Base-by-base conservation (phyloP, 2,797 vertebrate species). In the Chrysocyon brachyurus region DNA sequence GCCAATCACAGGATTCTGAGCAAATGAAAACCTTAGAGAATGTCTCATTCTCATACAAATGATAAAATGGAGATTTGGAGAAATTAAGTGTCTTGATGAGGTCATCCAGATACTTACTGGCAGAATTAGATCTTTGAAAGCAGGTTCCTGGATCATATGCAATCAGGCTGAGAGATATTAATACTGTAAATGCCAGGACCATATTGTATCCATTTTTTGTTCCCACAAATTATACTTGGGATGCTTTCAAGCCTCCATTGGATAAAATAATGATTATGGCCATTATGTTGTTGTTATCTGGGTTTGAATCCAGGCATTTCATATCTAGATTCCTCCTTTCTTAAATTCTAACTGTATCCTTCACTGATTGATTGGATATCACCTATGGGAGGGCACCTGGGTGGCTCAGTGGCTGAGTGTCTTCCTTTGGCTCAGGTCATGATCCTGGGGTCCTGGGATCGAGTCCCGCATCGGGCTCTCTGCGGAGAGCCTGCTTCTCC, bases 31-130 rank as follows among this genome's bases (percentile, higher is more conserved):
- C 14, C 2, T 63, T 86, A 63, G 8, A 85, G 61, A 78, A 66
- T 81, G 6, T 40, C 8, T 85, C n/a, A 49, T 24, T 88, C 12
- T 81, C 88, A 82, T 33, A 91, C 4, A 91, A 63, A 73, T 82
- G 63, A 86, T 40, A 72, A 86, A 66, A 57, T 83, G 22, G 56
- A 64, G 36, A 79, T 78, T n/a, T 77, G 82, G 12, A 89, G 33
- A 89, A 92, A 75, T 61, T 61, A 91, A 77, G 16, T 91, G 46
- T 59, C n/a, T 59, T 77, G 75, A 9, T 93, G 57, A 93, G 19
- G 83, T 66, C 33, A 49, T 40, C 33, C n/a, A 79, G 17, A 21
- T 86, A 56, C 22, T 68, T 56, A 22, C 7, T 36, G 59, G 81
- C 22, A 90, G 68, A 90, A 52, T 22, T 49, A 21, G 31, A 61